These are phyloP conservation scores for Avahi laniger DNA, from an alignment of 2,797 vertebrate species.

Conservation along the genomic window DNA sequence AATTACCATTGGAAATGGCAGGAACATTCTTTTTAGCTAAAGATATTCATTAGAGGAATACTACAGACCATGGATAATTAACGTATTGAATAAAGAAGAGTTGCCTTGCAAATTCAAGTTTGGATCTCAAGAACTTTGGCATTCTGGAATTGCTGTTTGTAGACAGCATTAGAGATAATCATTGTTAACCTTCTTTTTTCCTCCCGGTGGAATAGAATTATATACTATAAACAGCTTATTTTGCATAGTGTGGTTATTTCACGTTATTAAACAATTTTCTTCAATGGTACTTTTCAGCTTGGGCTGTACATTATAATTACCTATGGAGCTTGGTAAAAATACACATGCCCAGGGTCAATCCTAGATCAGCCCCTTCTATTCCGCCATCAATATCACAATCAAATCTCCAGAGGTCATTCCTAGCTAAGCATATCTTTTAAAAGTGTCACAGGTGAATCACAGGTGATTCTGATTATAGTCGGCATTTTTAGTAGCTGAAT, in stretches of 20 bases:
- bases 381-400: neutral
- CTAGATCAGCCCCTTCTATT: neutral
- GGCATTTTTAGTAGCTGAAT: neutral
- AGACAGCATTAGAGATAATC: neutral
- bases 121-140: neutral
- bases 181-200: neutral
- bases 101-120: neutral
- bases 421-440: neutral
- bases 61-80: neutral
- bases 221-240: neutral
- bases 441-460: neutral
- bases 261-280: neutral
- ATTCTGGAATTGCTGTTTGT: neutral
- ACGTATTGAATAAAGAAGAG: neutral
- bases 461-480: neutral
- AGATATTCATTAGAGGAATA: neutral
- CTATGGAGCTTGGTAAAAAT: neutral
- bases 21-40: neutral
- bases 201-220: neutral
- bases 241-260: neutral
- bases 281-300: neutral
- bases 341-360: neutral
- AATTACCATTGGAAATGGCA: neutral
- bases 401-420: neutral
- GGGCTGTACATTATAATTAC: neutral